A percentile compares a stretch with the other conserved stretches of the same genome.
These are phyloP conservation scores for Sinopyrophorus schimmeli DNA, from an alignment of 2,888 invertebrate genomes.

Conservation along the genomic window DNA sequence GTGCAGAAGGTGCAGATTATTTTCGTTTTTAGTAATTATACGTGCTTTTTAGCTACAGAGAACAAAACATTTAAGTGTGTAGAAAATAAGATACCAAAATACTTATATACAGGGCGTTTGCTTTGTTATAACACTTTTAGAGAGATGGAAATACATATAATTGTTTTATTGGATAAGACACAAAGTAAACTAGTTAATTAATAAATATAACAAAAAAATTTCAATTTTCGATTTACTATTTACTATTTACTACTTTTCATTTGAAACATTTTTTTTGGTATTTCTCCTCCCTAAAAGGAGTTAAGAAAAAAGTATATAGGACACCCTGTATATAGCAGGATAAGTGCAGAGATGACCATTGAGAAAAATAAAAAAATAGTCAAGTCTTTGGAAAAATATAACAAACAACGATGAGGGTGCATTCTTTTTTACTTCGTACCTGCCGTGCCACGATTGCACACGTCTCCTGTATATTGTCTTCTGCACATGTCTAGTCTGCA, in stretches of 20 bases:
- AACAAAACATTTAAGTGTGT: constrained; percentile 7
- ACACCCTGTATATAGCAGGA: too few relatives aligned
- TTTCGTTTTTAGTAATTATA: constrained; percentile 17
- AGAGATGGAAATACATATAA: constrained; percentile 1
- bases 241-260: too few relatives aligned
- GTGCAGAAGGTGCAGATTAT: constrained; percentile 18
- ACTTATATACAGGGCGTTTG: too few relatives aligned
- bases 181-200: not conserved
- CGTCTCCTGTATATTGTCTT: constrained; percentile 90
- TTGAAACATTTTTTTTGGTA: too few relatives aligned
- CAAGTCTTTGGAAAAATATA: constrained; percentile 5
- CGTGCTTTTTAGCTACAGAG: constrained; percentile 20
- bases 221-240: too few relatives aligned
- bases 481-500: constrained; percentile 99
- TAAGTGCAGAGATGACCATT: constrained; percentile 24
- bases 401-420: constrained; percentile 20
- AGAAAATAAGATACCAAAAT: constrained; percentile 12
- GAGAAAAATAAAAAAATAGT: constrained; percentile 21
- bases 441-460: constrained; percentile 98
- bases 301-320: constrained; percentile 1
- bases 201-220: constrained; percentile 1
- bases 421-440: constrained; percentile 64
- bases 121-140: too few relatives aligned
- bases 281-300: too few relatives aligned
- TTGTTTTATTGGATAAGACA: not conserved